Percentiles rank a stretch among this genome's conserved stretches.
Evolutionary conservation across 2,113 vertebrate species (phyloP).

Genomic region (Asarcornis scutulata): DNA sequence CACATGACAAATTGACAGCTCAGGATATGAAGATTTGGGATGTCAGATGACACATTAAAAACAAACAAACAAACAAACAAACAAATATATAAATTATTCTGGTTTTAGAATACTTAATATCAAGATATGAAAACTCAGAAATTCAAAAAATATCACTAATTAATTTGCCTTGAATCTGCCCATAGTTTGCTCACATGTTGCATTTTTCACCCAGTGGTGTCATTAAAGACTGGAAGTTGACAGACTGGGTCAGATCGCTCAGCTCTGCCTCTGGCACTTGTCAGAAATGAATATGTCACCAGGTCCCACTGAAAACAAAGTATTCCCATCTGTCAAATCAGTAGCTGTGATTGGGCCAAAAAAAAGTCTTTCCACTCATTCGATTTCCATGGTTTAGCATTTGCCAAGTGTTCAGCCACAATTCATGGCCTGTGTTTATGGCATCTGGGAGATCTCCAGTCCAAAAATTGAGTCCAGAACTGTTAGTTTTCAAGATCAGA

Average conservation of each 20-base stretch:
- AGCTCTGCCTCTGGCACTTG: slow-evolving; percentile 23
- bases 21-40: not conserved
- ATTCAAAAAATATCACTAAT: not conserved
- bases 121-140: not conserved
- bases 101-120: not conserved
- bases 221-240: slow-evolving; percentile 9
- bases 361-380: not conserved
- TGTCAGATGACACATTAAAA: not conserved
- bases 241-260: slow-evolving; percentile 10
- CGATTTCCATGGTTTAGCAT: not conserved
- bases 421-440: not conserved
- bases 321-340: slow-evolving; percentile 36
- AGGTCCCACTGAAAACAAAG: not conserved
- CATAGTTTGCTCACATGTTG: not conserved
- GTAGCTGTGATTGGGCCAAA: not conserved
- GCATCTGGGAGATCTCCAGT: not conserved
- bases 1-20: not conserved
- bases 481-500: not conserved
- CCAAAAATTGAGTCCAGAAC: not conserved
- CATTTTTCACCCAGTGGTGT: not conserved
- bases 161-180: not conserved
- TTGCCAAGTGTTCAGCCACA: not conserved
- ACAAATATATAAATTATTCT: not conserved
- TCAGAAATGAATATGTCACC: slow-evolving; percentile 5
- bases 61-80: too few relatives aligned